A percentile compares a stretch with the other conserved stretches of the same genome.
Conservation (phyloP, 1,140 invertebrate species). For the Leptopilina boulardi region DNA sequence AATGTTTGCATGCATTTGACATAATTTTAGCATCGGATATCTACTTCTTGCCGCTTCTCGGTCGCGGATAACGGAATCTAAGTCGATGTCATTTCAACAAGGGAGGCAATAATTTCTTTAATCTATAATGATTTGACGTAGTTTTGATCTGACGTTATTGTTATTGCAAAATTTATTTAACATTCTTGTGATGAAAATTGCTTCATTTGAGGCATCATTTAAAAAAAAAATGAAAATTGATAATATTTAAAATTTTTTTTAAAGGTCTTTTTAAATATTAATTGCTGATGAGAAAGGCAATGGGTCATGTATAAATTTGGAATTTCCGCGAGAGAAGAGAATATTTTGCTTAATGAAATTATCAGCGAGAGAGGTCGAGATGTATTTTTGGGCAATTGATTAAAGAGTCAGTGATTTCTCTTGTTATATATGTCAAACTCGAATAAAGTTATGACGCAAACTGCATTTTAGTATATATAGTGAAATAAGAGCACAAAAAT, state of each 20-base stretch:
- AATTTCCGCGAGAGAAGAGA: not conserved
- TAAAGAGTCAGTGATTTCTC: not conserved
- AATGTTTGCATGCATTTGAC: conserved; percentile 36
- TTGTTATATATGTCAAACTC: not conserved
- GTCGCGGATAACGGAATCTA: conserved; percentile 28
- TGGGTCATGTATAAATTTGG: not conserved
- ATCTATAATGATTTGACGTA: not conserved
- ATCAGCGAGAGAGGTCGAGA: conserved; percentile 12
- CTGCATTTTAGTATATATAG: not conserved
- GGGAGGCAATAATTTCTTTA: not conserved
- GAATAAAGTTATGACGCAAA: not conserved
- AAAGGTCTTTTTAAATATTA: no score
- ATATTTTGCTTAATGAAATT: not conserved
- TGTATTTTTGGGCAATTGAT: not conserved
- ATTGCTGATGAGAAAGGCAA: no score
- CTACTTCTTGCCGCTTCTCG: conserved; percentile 20
- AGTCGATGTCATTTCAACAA: not conserved
- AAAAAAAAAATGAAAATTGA: no score
- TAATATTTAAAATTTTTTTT: no score
- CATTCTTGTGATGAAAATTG: no score
- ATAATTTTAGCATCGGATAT: conserved; percentile 40
- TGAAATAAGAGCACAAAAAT: conserved; percentile 10
- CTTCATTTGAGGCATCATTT: no score
- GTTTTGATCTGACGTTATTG: not conserved
- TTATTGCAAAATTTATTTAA: not conserved